phyloP scores from a whole-genome alignment of 2,797 vertebrate species.

The Lepidocolaptes lacrymiger region DNA sequence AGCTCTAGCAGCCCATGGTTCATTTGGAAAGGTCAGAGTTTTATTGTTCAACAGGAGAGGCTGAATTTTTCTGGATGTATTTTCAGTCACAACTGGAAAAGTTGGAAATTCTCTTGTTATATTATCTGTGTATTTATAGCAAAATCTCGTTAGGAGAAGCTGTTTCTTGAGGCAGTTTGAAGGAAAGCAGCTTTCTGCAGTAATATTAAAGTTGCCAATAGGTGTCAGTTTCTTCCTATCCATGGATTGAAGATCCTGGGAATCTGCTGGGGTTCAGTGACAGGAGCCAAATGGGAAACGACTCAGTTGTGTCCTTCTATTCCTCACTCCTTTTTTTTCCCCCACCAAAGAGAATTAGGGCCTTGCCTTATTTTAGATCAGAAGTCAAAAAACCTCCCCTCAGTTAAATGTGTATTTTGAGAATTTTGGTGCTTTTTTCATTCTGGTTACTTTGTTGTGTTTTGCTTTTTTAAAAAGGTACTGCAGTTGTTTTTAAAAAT shows the following conservation, averaged over 20 bases:
- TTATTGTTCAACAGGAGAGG: not conserved
- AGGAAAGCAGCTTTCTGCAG: not conserved
- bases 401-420: not conserved
- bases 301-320: not conserved
- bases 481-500: not conserved
- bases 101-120: not conserved
- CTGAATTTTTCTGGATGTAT: not conserved
- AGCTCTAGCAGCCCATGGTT: not conserved
- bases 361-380: not conserved
- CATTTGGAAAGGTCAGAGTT: not conserved
- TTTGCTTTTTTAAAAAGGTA: not conserved
- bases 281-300: not conserved
- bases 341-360: not conserved
- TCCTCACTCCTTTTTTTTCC: not conserved
- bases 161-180: not conserved
- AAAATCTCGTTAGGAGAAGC: not conserved
- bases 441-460: not conserved
- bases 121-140: not conserved
- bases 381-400: rapidly evolving
- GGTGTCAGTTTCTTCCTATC: slow-evolving; percentile 70
- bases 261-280: not conserved
- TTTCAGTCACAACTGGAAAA: not conserved
- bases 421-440: not conserved
- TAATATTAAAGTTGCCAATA: slow-evolving; percentile 70
- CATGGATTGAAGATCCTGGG: not conserved